Evolutionary conservation across 2,797 vertebrate species (phyloP), one percentile per base, ranked within the genome.

Genomic region (Hemitrygon akajei): DNA sequence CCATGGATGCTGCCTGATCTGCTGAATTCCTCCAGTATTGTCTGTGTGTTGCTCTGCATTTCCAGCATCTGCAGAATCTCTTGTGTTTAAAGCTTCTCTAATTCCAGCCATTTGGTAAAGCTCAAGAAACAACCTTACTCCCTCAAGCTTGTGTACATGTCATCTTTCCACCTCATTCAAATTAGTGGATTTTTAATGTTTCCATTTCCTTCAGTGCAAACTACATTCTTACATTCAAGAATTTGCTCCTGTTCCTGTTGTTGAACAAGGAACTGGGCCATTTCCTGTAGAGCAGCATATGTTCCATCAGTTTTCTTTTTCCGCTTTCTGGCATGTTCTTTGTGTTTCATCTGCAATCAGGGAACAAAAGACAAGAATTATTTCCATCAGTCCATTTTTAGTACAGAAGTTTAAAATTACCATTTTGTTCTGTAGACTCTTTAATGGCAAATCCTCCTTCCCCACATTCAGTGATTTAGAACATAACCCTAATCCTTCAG

Each of bases 211-310:
- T 91, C 89, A 27, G 20, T 91, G 37, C 27, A n/a, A 91, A 40
- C 63, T 27, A 93, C 69, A 37, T 76, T 56, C 71, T 93, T 93
- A 22, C 71, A 34, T 75, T 22, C 69, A 93, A 93, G 37, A 73
- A 27, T 56, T 75, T 76, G 71, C 14, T 37, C 71, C 71, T 47
- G 91, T 93, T 25, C 47, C 71, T 75, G 22, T 71, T 30, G 4
- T 93, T 27, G 69, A 75, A 76, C 37, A 93, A 93, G 91, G 27
- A 93, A 56, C 91, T 7, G 91, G 30, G 91, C 1, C 40, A 76
- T 76, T 93, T 93, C 91, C 91, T 56, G 91, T 76, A 75, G 91
- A 93, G 69, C 27, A 58, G 47, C 91, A 93, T 93, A 93, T 93
- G 91, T 37, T 93, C 40, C 30, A 20, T 27, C 91, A 75, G 91